Evolutionary conservation across 2,113 vertebrate species (phyloP), one percentile per base, ranked within the genome.

Genomic region (Oncorhynchus keta): DNA sequence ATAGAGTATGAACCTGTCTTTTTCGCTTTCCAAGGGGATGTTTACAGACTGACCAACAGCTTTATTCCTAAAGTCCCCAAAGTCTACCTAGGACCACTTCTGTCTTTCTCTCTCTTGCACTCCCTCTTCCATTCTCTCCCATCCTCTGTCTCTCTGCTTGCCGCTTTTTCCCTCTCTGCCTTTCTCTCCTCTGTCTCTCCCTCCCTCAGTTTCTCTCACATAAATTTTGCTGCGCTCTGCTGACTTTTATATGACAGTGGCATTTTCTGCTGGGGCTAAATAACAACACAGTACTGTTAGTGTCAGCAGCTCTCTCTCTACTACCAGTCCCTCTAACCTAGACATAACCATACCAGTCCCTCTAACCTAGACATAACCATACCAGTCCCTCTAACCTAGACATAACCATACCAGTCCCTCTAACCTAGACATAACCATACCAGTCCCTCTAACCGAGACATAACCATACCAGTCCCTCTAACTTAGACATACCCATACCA

Each of bases 211-310:
- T 32, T 61, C 69, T 61, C 55, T 35, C 35, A 81, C 79, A 76
- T 80, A 78, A 81, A 84, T 72, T 79, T 45, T 62, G 80, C 66
- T 72, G 67, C 82, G 85, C 79, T 81, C 68, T 70, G 72, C 11
- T 83, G 88, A 85, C 84, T 89, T 91, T 87, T 88, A 88, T 87
- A 79, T 77, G 81, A 90, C 84, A 88, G 76, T n/a, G 76, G 80
- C 80, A 84, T 87, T 89, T 89, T 82, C 87, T 81, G 81, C 78
- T 49, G 68, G 59, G 76, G 48, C 82, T 81, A 75, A 86, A 84
- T 79, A 90, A 86, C 82, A 86, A 89, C 88, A 77, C 76, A 77
- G 78, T 79, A 80, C 83, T 73, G 80, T 91, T 83, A 84, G 78
- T 86, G 88, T 91, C 90, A 81, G 73, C 64, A 70, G 26, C 77